Conservation (phyloP, 2,113 vertebrate species). For the Emydura subglobosa region DNA sequence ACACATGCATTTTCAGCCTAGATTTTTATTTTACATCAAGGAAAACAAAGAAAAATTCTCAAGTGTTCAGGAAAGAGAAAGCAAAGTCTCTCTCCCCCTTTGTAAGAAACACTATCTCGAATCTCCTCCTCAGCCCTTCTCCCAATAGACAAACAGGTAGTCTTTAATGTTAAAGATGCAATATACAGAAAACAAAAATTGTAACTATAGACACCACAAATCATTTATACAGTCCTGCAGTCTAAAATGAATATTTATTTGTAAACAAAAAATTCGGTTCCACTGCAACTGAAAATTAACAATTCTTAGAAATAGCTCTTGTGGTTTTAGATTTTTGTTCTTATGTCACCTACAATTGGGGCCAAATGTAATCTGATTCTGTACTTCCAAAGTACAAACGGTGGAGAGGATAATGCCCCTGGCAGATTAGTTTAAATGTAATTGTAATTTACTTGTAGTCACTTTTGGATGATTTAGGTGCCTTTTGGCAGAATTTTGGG, state of each 20-base stretch:
- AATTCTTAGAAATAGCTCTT: neutral
- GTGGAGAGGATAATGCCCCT: neutral
- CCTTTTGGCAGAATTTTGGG: neutral
- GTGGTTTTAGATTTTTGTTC: neutral
- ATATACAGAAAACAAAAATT: neutral
- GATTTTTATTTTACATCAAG: neutral
- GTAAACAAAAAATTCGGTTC: neutral
- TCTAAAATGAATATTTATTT: neutral
- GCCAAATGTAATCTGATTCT: neutral
- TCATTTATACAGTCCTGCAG: neutral
- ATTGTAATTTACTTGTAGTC: neutral
- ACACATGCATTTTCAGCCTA: accelerated
- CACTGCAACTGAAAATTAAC: neutral
- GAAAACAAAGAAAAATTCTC: neutral
- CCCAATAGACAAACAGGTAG: neutral
- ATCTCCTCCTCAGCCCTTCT: neutral
- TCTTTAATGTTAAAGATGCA: neutral
- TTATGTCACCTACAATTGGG: neutral
- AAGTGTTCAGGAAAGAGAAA: accelerated
- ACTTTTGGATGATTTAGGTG: neutral
- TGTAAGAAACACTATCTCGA: neutral
- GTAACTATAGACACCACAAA: neutral
- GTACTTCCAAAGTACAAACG: neutral
- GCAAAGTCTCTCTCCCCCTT: neutral
- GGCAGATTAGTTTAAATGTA: neutral